These are phyloP conservation scores for Nothobranchius furzeri DNA, from an alignment of 2,113 vertebrate species.

Conservation along the genomic window DNA sequence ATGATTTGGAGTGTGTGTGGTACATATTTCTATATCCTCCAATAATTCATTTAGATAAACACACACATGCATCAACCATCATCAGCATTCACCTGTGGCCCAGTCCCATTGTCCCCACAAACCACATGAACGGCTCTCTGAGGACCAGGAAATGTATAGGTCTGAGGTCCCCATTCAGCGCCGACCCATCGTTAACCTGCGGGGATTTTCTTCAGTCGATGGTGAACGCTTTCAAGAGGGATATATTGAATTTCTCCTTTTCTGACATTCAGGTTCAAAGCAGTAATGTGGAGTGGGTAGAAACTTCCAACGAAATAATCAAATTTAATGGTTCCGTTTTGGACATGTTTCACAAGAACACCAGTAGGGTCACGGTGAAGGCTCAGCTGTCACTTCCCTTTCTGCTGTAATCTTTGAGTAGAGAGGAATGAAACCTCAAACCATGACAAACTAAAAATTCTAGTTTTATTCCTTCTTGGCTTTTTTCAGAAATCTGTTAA, in stretches of 20 bases:
- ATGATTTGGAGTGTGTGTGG: too few relatives aligned
- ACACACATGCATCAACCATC: constrained; percentile 38
- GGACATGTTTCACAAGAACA: constrained; percentile 35
- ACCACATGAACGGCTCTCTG: constrained; percentile 48
- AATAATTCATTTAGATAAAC: not conserved
- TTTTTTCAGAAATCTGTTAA: constrained; percentile 43
- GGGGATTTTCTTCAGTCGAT: constrained; percentile 43
- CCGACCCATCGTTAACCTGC: constrained; percentile 54
- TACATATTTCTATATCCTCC: too few relatives aligned
- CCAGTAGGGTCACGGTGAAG: constrained; percentile 23
- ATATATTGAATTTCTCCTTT: constrained; percentile 58
- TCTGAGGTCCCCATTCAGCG: constrained; percentile 18
- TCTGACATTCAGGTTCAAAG: constrained; percentile 55
- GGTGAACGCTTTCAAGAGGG: constrained; percentile 35
- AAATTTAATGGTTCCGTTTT: constrained; percentile 46
- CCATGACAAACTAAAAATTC: not conserved
- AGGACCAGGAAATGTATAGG: constrained; percentile 32
- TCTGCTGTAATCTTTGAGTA: constrained; percentile 16
- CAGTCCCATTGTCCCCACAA: constrained; percentile 38
- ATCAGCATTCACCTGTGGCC: constrained; percentile 49
- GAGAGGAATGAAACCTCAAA: not conserved
- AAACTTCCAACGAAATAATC: constrained; percentile 35
- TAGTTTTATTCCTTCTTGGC: constrained; percentile 51
- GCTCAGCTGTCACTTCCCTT: constrained; percentile 38
- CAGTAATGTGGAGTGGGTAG: constrained; percentile 12